Percentiles rank a stretch among this genome's conserved stretches.
These are phyloP conservation scores for Chirona hameri DNA, from an alignment of 2,888 invertebrate species.

Conservation along the genomic window DNA sequence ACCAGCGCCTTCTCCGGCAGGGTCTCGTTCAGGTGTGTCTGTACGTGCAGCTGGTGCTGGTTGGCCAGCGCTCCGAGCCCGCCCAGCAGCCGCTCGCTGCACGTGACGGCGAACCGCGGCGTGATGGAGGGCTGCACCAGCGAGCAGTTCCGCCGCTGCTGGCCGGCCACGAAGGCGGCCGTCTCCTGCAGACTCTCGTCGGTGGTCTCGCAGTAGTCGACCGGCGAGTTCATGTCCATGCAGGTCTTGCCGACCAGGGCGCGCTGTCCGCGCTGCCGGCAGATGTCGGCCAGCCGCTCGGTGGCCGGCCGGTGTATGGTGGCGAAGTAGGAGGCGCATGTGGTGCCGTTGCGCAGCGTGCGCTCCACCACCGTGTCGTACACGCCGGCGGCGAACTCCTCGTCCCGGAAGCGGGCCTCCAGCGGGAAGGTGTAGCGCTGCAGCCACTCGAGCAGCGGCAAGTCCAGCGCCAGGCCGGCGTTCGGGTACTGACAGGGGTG, in stretches of 20 bases:
- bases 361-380: conserved; percentile 75
- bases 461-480: conserved; percentile 74
- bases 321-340: conserved; percentile 83
- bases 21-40: conserved; percentile 86
- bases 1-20: conserved; percentile 66
- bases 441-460: conserved; percentile 77
- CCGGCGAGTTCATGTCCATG: conserved; percentile 58
- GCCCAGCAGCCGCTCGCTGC: conserved; percentile 65
- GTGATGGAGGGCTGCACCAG: conserved; percentile 74
- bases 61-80: conserved; percentile 64
- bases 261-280: conserved; percentile 65
- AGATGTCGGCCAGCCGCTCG: conserved; percentile 65
- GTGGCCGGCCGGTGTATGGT: conserved; percentile 70
- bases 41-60: conserved; percentile 62
- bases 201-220: conserved; percentile 44
- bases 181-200: conserved; percentile 31
- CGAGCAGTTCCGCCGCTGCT: neutral
- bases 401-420: conserved; percentile 67
- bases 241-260: conserved; percentile 84
- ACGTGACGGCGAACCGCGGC: conserved; percentile 76
- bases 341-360: conserved; percentile 73
- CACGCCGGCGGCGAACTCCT: conserved; percentile 62
- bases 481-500: conserved; percentile 89
- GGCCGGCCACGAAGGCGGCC: conserved; percentile 31
- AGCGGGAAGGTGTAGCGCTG: conserved; percentile 78